phyloP scores from a whole-genome alignment of 2,113 vertebrate species.

The Todiramphus saurophagus region DNA sequence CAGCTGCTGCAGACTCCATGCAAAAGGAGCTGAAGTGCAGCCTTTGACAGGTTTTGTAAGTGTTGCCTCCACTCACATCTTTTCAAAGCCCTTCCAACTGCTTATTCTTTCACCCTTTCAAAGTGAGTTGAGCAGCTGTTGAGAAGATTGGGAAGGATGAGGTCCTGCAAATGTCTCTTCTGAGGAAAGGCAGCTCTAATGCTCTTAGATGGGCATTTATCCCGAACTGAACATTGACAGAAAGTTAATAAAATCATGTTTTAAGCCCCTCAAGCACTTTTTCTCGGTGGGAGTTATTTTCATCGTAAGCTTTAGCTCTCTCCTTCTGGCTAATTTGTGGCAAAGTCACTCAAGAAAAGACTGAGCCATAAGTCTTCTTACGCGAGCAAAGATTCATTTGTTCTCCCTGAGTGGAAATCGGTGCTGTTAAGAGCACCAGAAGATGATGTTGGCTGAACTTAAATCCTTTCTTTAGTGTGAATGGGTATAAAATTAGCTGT shows the following conservation, averaged over 20 bases:
- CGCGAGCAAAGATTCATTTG: background rate
- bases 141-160: background rate
- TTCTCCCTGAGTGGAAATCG: background rate
- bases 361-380: background rate
- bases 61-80: background rate
- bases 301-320: background rate
- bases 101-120: background rate
- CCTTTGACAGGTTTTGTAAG: background rate
- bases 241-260: slow-evolving; percentile 29
- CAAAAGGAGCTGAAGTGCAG: slow-evolving; percentile 30
- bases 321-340: background rate
- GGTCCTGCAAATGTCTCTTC: background rate
- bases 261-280: background rate
- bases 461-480: background rate
- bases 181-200: background rate
- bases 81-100: background rate
- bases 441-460: background rate
- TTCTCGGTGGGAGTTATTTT: slow-evolving; percentile 25
- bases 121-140: background rate
- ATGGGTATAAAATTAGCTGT: background rate
- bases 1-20: background rate
- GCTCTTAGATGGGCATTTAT: background rate
- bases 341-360: background rate
- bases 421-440: background rate
- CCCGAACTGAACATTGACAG: background rate